A percentile compares a stretch with the other conserved stretches of the same genome.
These are phyloP conservation scores for Drosophila siamana DNA, from an alignment of 2,888 invertebrate species.

Conservation along the genomic window DNA sequence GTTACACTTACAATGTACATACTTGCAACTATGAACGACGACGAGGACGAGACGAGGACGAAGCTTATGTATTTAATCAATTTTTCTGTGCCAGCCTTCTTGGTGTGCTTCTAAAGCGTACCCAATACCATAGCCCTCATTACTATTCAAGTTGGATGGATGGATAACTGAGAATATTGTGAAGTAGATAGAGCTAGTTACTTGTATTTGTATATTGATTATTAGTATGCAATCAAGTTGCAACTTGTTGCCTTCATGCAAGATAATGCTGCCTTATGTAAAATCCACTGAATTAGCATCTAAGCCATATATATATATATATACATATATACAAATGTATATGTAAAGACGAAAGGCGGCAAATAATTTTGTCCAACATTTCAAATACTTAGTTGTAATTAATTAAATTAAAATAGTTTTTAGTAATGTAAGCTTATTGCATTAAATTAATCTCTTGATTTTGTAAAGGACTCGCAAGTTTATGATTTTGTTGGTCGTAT, in stretches of 20 bases:
- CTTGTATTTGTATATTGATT: constrained; percentile 26
- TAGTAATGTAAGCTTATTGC: background rate
- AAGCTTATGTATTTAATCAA: constrained; percentile 39
- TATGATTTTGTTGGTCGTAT: background rate
- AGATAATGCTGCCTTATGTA: constrained; percentile 78
- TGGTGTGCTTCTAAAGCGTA: constrained; percentile 49
- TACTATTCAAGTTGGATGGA: constrained; percentile 3
- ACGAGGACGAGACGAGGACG: constrained; percentile 7
- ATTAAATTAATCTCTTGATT: constrained; percentile 24
- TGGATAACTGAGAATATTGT: too few relatives aligned
- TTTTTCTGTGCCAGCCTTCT: constrained; percentile 65
- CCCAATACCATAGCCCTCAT: background rate
- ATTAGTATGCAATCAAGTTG: constrained; percentile 42
- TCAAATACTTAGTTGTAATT: constrained; percentile 15
- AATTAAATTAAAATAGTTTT: constrained; percentile 12
- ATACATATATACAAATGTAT: background rate
- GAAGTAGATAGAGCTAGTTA: background rate
- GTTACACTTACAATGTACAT: constrained; percentile 40
- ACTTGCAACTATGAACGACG: constrained; percentile 25
- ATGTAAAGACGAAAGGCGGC: constrained; percentile 18
- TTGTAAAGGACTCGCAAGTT: constrained; percentile 11
- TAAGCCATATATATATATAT: too few relatives aligned
- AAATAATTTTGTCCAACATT: constrained; percentile 11
- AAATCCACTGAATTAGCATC: constrained; percentile 66
- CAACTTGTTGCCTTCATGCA: constrained; percentile 45